Base-by-base conservation (phyloP, 2,113 vertebrate species). In the Rhombomys opimus region DNA sequence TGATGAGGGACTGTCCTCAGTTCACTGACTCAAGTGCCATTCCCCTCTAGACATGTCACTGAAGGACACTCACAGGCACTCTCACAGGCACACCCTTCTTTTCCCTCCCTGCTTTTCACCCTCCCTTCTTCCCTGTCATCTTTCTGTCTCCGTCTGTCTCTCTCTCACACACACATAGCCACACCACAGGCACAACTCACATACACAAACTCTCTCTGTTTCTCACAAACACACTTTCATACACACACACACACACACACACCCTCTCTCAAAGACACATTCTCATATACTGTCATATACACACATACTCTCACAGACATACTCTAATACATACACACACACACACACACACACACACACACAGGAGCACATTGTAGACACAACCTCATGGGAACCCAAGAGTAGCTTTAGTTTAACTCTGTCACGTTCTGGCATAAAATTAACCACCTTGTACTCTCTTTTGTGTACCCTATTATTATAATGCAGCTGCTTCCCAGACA, bases 371-470 rank as follows among this genome's bases (percentile, higher is more conserved):
- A 46, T 94, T 46, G 32, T 6, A 2, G n/a, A 87, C 63, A 81
- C 9, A 50, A 61, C 57, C 38, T 89, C 88, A 89, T 46, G 59
- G 38, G 7, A 9, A 17, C 38, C 75, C 8, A 90, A 50, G 87
- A 46, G 80, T 73, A 77, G 22, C 32, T 70, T 90, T 72, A 81
- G 67, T 18, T 78, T 82, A 11, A 59, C 76, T 75, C 46, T 27
- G 50, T 87, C 95, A 87, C 57, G 75, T 18, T 67, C 17, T 80
- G 87, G 67, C 50, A 59, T 75, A 75, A 81, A 87, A 80, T 72
- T 59, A 91, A 59, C 67, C n/a, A 75, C 15, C 65, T 10, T 35
- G 54, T 75, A 67, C 50, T 73, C 4, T 95, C 80, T 81, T 65
- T 27, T 35, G 7, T 38, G 2, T 65, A 41, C 92, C 14, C 89